Base-by-base conservation (phyloP, 2,113 vertebrate genomes). In the Albula glossodonta region DNA sequence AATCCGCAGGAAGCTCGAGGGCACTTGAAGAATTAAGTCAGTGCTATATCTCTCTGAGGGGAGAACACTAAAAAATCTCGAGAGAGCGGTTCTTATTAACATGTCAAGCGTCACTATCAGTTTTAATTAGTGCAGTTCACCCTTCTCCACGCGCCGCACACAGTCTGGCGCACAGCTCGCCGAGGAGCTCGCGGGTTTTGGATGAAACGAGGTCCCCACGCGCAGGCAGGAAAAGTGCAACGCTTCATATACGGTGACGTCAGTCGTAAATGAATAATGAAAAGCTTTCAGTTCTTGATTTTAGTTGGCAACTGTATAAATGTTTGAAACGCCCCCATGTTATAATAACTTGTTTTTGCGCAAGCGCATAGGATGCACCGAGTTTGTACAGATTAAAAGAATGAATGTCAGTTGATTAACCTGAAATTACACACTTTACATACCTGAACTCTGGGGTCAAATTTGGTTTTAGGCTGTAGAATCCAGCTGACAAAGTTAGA, bases 381-480 rank as follows among this genome's bases (percentile, higher is more conserved):
- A 57, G 22, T 22, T 70, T 70, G 22, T 31, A 48, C 74, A 22
- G 6, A 31, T 49, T 74, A 5, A 48, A 52, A 2, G 6, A 74
- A 31, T n/a, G n/a, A 74, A 56, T 56, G 6, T 74, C 5, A 2
- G 15, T 78, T 13, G 13, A 25, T 13, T 56, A 41, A 50, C 25
- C 70, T 41, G 51, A 31, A 74, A 31, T 74, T 25, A 25, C 2
- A 63, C 51, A 19, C 87, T 91, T 96, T 87, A 95, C 81, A 3
- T 95, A 97, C 98, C 98, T 99, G 95, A 99, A 97, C 93, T 98
- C 97, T 0, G 96, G 98, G 0, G 94, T 94, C 12, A 96, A 93
- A 91, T 97, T 96, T 82, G 95, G 94, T 92, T 93, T 96, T 86
- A 97, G 87, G 49, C 97, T 97, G 15, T 99, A 99, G 92, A 99